phyloP scores from a whole-genome alignment of 1,140 invertebrate genomes.

The Lordiphosa clarofinis region DNA sequence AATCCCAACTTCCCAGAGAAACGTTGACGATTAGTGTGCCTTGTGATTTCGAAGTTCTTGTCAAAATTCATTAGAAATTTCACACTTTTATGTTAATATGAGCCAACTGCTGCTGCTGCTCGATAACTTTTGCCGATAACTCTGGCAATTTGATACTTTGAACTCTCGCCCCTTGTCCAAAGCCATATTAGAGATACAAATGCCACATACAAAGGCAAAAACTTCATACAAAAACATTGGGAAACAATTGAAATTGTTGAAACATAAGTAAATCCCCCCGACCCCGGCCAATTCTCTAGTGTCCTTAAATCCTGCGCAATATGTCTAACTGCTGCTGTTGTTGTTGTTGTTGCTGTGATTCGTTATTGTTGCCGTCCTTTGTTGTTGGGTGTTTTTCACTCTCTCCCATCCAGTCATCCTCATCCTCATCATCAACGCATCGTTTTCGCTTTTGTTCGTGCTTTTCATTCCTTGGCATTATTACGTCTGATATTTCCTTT shows the following conservation, averaged over 20 bases:
- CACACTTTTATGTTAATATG: constrained; percentile 63
- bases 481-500: constrained; percentile 62
- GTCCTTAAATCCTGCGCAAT: constrained; percentile 66
- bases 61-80: constrained; percentile 71
- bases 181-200: constrained; percentile 28
- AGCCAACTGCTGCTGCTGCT: constrained; percentile 12
- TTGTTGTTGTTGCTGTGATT: constrained; percentile 43
- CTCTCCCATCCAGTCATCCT: constrained; percentile 15
- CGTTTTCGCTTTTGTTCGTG: constrained; percentile 53
- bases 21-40: constrained; percentile 47
- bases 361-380: constrained; percentile 53
- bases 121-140: constrained; percentile 9
- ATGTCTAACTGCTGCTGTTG: constrained; percentile 36
- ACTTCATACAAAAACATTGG: constrained; percentile 71
- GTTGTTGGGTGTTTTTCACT: constrained; percentile 26
- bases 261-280: constrained; percentile 55
- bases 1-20: constrained; percentile 60
- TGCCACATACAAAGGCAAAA: constrained; percentile 55
- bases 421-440: constrained; percentile 39
- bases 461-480: constrained; percentile 47
- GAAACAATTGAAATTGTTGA: constrained; percentile 75
- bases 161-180: constrained; percentile 33
- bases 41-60: constrained; percentile 34
- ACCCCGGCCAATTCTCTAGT: constrained; percentile 33
- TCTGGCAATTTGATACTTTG: constrained; percentile 64